Evolutionary conservation across 2,888 invertebrate species (phyloP), one percentile per base, ranked within the genome.

Genomic region (Nezara viridula): DNA sequence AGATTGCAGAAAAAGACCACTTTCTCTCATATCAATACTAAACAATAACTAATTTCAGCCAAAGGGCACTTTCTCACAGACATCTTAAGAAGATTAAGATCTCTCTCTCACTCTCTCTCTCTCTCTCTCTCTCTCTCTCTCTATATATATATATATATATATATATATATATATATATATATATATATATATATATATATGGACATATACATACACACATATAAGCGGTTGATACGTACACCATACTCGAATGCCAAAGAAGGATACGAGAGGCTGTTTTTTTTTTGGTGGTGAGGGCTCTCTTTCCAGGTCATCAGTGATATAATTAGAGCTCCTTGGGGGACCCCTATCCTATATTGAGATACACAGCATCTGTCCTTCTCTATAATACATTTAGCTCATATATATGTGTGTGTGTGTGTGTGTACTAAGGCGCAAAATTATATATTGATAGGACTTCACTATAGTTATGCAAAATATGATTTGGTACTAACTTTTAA

Each of bases 321-420:
- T 73, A 73, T 73, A 73, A 73, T 73, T 73, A 73, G 66, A 73
- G 19, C 32, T 73, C 66, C 21, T 37, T 73, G 32, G 66, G 66
- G 66, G 66, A 73, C 66, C 19, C 60, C 10, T 19, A 19, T 32
- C 12, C 37, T 73, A 16, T 73, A 37, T 19, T 32, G 24, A 47
- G 6, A 47, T 16, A 7, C 14, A 7, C 44, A 5, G 10, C 44
- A 44, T 44, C 14, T 60, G 14, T 27, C 60, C 14, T 3, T n/a
- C 60, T 60, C 19, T n/a, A n/a, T 55, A 55, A 55, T 55, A 19
- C 10, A 5, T n/a, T 24, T n/a, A 55, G n/a, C 55, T 55, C n/a
- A 44, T 44, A 44, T 10, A 44, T 44, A 44, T 44, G 44, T 44
- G n/a, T n/a, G n/a, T n/a, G n/a, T n/a, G n/a, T n/a, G n/a, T n/a